Conservation (phyloP, 2,888 invertebrate genomes). For the Campoletis raptor region DNA sequence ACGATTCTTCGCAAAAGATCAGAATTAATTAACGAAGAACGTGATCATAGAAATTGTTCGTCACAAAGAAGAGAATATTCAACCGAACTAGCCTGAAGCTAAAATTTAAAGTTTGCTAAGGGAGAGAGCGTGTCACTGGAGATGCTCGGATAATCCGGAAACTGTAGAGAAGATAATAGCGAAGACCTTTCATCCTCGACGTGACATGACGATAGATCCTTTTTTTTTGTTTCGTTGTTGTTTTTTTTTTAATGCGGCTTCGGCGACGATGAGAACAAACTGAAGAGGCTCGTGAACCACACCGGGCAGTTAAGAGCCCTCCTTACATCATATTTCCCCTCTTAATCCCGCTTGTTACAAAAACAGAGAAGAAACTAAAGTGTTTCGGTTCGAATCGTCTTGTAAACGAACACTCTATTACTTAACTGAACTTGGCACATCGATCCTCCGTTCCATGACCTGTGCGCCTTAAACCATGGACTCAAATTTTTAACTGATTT, state of each 20-base stretch:
- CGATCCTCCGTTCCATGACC: conserved; percentile 1
- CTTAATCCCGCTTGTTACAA: background rate
- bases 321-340: conserved; percentile 3
- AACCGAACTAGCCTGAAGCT: background rate
- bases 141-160: conserved; percentile 25
- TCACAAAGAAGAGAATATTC: conserved; percentile 13
- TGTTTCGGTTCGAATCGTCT: conserved; percentile 9
- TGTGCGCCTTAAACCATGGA: background rate
- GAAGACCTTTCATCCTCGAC: conserved; percentile 47
- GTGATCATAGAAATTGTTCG: conserved; percentile 52
- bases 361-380: background rate
- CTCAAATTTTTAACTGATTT: background rate
- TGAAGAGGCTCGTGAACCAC: background rate
- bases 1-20: conserved; percentile 39
- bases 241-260: background rate
- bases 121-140: background rate
- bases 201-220: conserved; percentile 11
- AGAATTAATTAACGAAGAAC: conserved; percentile 64
- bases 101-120: conserved; percentile 11
- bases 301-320: background rate
- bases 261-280: background rate
- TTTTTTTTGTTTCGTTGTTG: background rate
- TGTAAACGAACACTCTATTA: conserved; percentile 1
- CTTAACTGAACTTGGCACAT: conserved; percentile 22
- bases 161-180: conserved; percentile 23